Evolutionary conservation across 2,888 invertebrate species (phyloP), one percentile per base, ranked within the genome.

Genomic region (Phyto melanocephala): DNA sequence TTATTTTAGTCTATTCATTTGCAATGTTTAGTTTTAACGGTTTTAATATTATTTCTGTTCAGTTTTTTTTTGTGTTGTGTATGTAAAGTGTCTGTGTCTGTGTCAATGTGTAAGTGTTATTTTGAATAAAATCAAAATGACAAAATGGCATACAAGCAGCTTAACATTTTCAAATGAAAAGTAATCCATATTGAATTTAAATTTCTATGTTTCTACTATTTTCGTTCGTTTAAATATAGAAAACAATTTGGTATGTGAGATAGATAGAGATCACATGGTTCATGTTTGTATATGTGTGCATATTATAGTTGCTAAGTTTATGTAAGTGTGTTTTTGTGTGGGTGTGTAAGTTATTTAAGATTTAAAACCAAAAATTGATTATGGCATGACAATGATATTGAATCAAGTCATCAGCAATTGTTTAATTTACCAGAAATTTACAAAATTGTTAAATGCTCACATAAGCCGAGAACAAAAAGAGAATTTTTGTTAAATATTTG

Each of bases 401-500:
- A 78, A 74, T 70, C 68, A 74, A 78, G 71, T 82, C 74, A 79
- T 78, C 79, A 75, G 78, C 63, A 82, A 71, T 79, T 82, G 82
- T 60, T 82, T 75, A 82, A 82, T 82, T 82, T 79, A 82, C 65
- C 82, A 82, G 78, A 82, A 82, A 82, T 79, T 80, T 62, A 58
- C 52, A 58, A 79, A 79, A 65, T 79, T 58, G 45, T 65, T 58
- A 77, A 79, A 79, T 72, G 56, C 54, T 37, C 22, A 79, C 56
- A 72, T 79, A 72, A 56, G 50, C 15, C 13, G 13, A 20, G 24
- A 7, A 13, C 35, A 47, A 2, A 1, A 54, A 13, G 8, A 62
- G 13, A 45, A 52, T 28, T 28, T 28, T 28, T 28, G 28, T 28
- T 5, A 28, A 28, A 28, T 6, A 28, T 3, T 5, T 28, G n/a